Conservation (phyloP, 2,113 vertebrate genomes). For the Xiphophorus hellerii region DNA sequence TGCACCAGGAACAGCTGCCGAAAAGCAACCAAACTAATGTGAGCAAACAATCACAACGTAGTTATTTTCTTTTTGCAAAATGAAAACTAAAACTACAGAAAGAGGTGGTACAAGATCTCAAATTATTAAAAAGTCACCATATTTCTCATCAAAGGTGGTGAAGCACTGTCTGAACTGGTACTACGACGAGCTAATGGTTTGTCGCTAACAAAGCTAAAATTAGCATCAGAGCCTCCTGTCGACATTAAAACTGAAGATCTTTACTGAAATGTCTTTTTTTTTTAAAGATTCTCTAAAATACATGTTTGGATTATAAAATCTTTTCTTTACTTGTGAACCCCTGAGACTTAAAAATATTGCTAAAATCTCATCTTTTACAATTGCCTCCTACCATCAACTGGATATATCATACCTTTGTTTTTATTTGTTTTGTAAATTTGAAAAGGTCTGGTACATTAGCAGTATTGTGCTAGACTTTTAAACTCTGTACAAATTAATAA, state of each 20-base stretch:
- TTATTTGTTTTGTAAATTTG: not conserved
- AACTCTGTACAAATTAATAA: too few relatives aligned
- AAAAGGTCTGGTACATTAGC: not conserved
- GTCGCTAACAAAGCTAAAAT: too few relatives aligned
- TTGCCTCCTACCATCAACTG: not conserved
- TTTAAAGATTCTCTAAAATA: not conserved
- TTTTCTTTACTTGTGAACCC: too few relatives aligned
- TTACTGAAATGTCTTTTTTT: not conserved
- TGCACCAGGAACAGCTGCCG: constrained; percentile 62
- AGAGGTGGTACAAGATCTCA: not conserved
- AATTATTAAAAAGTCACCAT: not conserved
- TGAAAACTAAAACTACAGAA: not conserved
- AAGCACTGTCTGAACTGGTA: not conserved
- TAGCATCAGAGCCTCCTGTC: too few relatives aligned
- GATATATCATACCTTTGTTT: not conserved
- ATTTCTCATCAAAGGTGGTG: not conserved
- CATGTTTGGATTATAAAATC: too few relatives aligned
- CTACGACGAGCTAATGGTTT: too few relatives aligned
- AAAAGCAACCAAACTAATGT: constrained; percentile 34
- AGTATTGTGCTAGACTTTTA: not conserved
- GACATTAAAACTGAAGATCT: not conserved
- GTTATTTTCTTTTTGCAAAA: constrained; percentile 17
- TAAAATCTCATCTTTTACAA: not conserved
- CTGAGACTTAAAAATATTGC: not conserved
- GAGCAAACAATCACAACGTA: not conserved